These are phyloP conservation scores for Acrobasis suavella DNA, from an alignment of 2,888 invertebrate species.

Conservation along the genomic window DNA sequence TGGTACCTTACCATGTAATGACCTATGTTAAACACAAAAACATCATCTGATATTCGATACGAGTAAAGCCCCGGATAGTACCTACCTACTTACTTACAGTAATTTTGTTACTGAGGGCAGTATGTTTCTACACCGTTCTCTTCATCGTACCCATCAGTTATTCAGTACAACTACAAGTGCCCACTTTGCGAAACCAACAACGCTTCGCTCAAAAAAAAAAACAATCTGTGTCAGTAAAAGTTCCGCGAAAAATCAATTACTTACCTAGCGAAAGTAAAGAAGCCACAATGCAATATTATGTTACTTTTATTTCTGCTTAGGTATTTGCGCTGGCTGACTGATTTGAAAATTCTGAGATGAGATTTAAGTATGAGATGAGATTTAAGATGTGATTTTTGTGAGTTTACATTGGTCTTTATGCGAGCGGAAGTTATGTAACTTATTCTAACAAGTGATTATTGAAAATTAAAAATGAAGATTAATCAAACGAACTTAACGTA, in stretches of 20 bases:
- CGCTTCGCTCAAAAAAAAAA: background rate
- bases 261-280: slow-evolving; percentile 8
- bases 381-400: background rate
- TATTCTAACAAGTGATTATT: background rate
- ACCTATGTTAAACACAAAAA: too few relatives aligned
- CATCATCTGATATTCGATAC: too few relatives aligned
- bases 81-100: background rate
- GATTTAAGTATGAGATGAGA: background rate
- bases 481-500: too few relatives aligned
- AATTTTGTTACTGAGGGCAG: background rate
- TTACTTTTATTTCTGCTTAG: background rate
- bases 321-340: background rate
- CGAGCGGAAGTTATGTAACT: background rate
- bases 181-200: background rate
- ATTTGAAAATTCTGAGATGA: background rate
- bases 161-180: background rate
- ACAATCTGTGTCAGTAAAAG: slow-evolving; percentile 18
- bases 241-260: slow-evolving; percentile 18
- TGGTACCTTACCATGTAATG: too few relatives aligned
- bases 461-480: too few relatives aligned
- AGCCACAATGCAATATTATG: background rate
- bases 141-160: background rate
- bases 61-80: too few relatives aligned
- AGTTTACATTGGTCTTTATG: background rate
- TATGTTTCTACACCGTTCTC: background rate